Percentiles rank a stretch among this genome's conserved stretches.
phyloP scores from a whole-genome alignment of 1,140 invertebrate species.

The Andrena cerasifolii region DNA sequence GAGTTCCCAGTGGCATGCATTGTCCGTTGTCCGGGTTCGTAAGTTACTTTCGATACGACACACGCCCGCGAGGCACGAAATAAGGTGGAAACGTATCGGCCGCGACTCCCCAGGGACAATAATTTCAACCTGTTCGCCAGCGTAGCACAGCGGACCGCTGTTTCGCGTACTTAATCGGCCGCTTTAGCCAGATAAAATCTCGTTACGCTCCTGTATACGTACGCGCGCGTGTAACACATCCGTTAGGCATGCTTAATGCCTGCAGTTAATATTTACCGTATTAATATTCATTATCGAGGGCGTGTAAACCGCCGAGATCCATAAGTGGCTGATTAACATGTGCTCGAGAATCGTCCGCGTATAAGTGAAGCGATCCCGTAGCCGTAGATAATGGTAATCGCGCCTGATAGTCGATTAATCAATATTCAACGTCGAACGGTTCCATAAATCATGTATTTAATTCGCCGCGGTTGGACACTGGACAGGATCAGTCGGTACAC shows the following conservation, averaged over 20 bases:
- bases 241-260: constrained; percentile 36
- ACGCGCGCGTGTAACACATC: constrained; percentile 1
- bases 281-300: constrained; percentile 57
- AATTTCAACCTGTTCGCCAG: background rate
- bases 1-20: background rate
- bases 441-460: constrained; percentile 40
- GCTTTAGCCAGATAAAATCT: constrained; percentile 24
- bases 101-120: background rate
- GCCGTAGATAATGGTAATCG: constrained; percentile 21
- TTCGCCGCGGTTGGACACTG: background rate
- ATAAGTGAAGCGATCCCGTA: background rate
- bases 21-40: background rate
- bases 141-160: background rate
- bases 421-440: background rate
- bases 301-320: constrained; percentile 31
- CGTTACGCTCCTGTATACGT: background rate
- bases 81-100: background rate
- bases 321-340: constrained; percentile 38
- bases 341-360: constrained; percentile 1
- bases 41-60: background rate
- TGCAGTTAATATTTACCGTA: background rate
- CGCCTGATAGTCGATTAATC: constrained; percentile 22
- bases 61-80: background rate
- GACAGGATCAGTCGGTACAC: background rate
- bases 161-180: background rate